Evolutionary conservation across 2,797 vertebrate genomes (phyloP).

Genomic region (Coregonus suidteri): DNA sequence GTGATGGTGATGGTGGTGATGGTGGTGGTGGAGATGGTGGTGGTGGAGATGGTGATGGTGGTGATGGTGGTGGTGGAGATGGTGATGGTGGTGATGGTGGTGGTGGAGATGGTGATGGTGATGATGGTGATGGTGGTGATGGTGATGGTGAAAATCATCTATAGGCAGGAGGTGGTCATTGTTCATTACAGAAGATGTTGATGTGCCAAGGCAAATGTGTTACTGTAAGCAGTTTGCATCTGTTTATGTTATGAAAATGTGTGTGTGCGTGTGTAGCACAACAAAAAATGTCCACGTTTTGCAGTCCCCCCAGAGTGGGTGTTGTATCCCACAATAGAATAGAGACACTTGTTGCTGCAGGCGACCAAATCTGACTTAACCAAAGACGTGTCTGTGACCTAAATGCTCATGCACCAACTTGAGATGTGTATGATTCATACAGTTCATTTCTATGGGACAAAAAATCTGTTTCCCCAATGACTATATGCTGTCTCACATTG

Average conservation of each 20-base stretch:
- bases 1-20: no score
- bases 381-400: constrained; percentile 45
- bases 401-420: constrained; percentile 49
- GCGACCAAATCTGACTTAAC: constrained; percentile 37
- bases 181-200: constrained; percentile 39
- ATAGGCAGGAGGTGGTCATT: constrained; percentile 18
- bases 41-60: no score
- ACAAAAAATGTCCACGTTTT: constrained; percentile 32
- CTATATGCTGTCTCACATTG: constrained; percentile 18
- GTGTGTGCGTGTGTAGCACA: background rate
- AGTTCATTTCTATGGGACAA: constrained; percentile 26
- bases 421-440: constrained; percentile 46
- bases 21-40: no score
- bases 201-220: constrained; percentile 35
- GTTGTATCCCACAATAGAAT: constrained; percentile 37
- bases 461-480: background rate
- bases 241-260: constrained; percentile 33
- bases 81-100: no score
- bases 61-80: no score
- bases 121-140: no score
- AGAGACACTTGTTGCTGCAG: constrained; percentile 41
- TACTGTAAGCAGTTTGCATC: constrained; percentile 32
- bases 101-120: no score
- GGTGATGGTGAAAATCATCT: background rate
- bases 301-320: constrained; percentile 41